phyloP scores from a whole-genome alignment of 2,888 invertebrate genomes.

The Horisme vitalbata region DNA sequence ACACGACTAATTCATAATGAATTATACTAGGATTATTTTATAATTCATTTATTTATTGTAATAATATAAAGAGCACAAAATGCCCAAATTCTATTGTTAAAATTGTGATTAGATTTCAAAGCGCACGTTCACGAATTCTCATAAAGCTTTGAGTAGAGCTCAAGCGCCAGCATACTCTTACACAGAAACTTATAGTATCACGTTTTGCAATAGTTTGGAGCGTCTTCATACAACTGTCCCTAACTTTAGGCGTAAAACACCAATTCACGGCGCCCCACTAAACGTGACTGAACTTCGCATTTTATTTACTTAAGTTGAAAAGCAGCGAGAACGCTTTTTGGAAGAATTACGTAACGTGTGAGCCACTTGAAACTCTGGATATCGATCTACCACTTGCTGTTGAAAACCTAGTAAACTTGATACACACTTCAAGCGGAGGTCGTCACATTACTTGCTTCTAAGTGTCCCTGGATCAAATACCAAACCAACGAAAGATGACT shows the following conservation, averaged over 20 bases:
- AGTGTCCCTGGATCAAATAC: too few species aligned
- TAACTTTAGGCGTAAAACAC: slow-evolving; percentile 47
- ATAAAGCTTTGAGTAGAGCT: slow-evolving; percentile 27
- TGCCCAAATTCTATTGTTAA: background rate
- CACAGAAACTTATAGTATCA: slow-evolving; percentile 26
- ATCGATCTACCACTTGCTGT: too few species aligned
- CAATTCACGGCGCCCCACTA: slow-evolving; percentile 39
- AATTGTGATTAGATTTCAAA: slow-evolving; percentile 6
- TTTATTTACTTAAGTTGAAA: slow-evolving; percentile 32
- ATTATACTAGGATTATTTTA: too few species aligned
- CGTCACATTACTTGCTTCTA: too few species aligned
- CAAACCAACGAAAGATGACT: too few species aligned
- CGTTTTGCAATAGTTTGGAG: slow-evolving; percentile 36
- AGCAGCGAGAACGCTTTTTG: slow-evolving; percentile 22
- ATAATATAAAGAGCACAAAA: too few species aligned
- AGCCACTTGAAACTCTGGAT: too few species aligned
- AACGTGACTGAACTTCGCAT: slow-evolving; percentile 44
- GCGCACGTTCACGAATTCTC: background rate
- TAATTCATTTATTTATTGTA: too few species aligned
- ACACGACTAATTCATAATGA: too few species aligned
- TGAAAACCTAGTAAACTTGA: too few species aligned
- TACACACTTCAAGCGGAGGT: too few species aligned
- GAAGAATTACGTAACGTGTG: slow-evolving; percentile 14
- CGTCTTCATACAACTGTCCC: slow-evolving; percentile 30
- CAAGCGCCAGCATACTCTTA: slow-evolving; percentile 27